Conservation (phyloP, 2,113 vertebrate species). For the Anser cygnoides region DNA sequence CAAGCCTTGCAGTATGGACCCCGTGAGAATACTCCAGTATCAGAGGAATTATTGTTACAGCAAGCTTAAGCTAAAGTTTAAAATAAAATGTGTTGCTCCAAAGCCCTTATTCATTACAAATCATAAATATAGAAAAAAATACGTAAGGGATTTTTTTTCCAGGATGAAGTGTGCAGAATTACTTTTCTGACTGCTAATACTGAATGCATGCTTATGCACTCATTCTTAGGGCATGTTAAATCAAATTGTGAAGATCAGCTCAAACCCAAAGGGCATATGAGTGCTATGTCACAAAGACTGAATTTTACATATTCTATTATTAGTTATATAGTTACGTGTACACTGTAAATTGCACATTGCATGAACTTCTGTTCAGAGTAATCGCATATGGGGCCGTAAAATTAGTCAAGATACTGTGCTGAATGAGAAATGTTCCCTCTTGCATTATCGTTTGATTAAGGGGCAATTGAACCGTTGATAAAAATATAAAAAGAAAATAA, state of each 20-base stretch:
- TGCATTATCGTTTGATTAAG: conserved; percentile 63
- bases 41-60: not conserved
- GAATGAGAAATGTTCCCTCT: conserved; percentile 43
- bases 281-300: not conserved
- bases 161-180: not conserved
- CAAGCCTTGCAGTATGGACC: not conserved
- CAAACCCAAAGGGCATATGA: conserved; percentile 4
- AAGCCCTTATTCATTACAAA: not conserved
- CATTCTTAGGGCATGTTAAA: not conserved
- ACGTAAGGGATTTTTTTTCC: not conserved
- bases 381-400: conserved; percentile 39
- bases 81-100: not conserved
- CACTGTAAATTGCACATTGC: conserved; percentile 16
- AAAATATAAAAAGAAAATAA: conserved; percentile 47
- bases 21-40: accelerated
- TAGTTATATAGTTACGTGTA: not conserved
- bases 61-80: not conserved
- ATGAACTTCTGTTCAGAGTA: conserved; percentile 33
- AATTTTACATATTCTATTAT: conserved; percentile 28
- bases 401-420: conserved; percentile 54
- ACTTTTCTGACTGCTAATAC: not conserved
- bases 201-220: not conserved
- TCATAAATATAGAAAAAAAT: not conserved
- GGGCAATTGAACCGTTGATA: conserved; percentile 39
- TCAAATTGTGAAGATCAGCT: conserved; percentile 30